Base-by-base conservation (phyloP, 2,888 invertebrate genomes). In the Philaethria dido region DNA sequence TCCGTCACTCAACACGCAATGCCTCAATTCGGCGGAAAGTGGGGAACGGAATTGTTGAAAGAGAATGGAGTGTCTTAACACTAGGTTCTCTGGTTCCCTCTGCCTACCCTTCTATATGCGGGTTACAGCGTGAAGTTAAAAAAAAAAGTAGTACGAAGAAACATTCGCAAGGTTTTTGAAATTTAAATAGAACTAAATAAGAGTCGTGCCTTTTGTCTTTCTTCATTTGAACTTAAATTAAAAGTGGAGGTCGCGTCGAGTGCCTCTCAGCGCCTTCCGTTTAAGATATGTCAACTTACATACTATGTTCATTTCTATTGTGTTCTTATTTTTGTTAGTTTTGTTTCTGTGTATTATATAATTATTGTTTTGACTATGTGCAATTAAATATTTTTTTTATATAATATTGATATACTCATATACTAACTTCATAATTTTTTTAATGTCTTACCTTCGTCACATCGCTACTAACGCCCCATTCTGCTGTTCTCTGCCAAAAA, bases 381-480 rank as follows among this genome's bases (percentile, higher is more conserved):
- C 6, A 3, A 29, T 29, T 29, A 4, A 29, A 29, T 4, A 29
- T 29, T 6, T n/a, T n/a, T n/a, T n/a, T n/a, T n/a, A n/a, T n/a
- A n/a, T n/a, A n/a, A n/a, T n/a, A n/a, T n/a, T n/a, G n/a, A n/a
- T n/a, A n/a, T n/a, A n/a, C n/a, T n/a, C n/a, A n/a, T n/a, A n/a
- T n/a, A n/a, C n/a, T n/a, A n/a, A n/a, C n/a, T n/a, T n/a, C n/a
- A 33, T 6, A 29, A 6, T 36, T 39, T 39, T 47, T 22, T 39
- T 20, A 55, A 9, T 9, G n/a, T 39, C 74, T 64, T 80, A 89
- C 90, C 86, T 85, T 88, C 16, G 69, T 71, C 1, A 84, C 79
- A 66, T 92, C 91, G 39, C 76, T 78, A 75, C 91, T 92, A 5
- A 90, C 91, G 25, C 72, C 76, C 92, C 92, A 92, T 50, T 73